These are phyloP conservation scores for Megalops atlanticus DNA, from an alignment of 2,113 vertebrate species.

Conservation along the genomic window DNA sequence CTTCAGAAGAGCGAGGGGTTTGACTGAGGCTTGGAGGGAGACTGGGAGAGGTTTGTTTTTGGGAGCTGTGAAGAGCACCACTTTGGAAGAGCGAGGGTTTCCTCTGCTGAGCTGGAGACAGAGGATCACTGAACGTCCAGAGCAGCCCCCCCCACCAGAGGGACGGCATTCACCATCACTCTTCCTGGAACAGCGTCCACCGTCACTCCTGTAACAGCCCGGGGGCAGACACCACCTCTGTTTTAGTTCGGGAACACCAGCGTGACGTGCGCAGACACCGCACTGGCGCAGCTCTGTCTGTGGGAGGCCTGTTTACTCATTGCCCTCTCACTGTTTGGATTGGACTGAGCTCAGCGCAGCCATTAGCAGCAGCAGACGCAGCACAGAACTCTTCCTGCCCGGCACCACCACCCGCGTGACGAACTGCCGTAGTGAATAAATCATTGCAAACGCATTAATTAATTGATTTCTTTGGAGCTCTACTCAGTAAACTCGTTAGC, in stretches of 20 bases:
- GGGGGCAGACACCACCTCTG: too few relatives aligned
- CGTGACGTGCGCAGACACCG: too few relatives aligned
- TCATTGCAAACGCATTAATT: conserved; percentile 36
- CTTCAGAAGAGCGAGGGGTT: background rate
- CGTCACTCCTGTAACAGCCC: too few relatives aligned
- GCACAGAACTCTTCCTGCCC: background rate
- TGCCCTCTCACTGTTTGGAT: too few relatives aligned
- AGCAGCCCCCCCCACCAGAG: too few relatives aligned
- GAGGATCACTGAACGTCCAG: background rate
- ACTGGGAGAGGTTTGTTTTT: too few relatives aligned
- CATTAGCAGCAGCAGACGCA: background rate
- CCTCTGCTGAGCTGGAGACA: background rate
- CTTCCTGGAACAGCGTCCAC: too few relatives aligned
- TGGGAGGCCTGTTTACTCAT: too few relatives aligned
- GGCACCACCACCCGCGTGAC: background rate
- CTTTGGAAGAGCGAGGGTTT: background rate
- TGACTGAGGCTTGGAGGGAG: too few relatives aligned
- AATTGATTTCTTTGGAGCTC: conserved; percentile 36
- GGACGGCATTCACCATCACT: too few relatives aligned
- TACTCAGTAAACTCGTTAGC: conserved; percentile 26
- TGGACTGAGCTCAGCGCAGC: background rate
- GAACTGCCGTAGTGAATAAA: conserved; percentile 39
- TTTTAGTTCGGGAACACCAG: too few relatives aligned
- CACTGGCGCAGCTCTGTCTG: too few relatives aligned
- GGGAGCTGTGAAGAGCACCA: background rate